A percentile compares a stretch with the other conserved stretches of the same genome.
phyloP scores from a whole-genome alignment of 1,140 invertebrate species.

The Periplaneta americana region DNA sequence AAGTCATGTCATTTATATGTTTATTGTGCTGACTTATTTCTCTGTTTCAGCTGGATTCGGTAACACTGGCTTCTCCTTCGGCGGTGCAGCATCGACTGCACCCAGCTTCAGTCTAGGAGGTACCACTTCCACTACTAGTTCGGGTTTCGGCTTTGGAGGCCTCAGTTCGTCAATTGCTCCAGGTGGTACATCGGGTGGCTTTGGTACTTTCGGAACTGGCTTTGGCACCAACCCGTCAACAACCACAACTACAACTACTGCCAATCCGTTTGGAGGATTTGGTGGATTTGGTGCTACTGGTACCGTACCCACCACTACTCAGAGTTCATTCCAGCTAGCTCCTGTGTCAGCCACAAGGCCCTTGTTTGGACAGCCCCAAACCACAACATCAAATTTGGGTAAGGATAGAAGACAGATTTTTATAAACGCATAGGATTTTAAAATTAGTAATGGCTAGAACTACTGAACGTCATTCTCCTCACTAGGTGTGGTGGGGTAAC shows the following conservation, averaged over 20 bases:
- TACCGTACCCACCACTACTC: slow-evolving; percentile 10
- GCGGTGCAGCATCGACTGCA: neutral
- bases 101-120: slow-evolving; percentile 5
- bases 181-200: slow-evolving; percentile 32
- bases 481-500: too few species aligned
- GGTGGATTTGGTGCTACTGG: slow-evolving; percentile 18
- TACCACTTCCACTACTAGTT: neutral
- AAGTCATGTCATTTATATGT: too few species aligned
- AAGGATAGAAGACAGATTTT: too few species aligned
- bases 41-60: slow-evolving; percentile 7
- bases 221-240: neutral
- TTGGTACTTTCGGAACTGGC: slow-evolving; percentile 42
- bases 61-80: neutral
- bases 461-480: too few species aligned
- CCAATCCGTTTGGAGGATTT: slow-evolving; percentile 21
- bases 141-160: slow-evolving; percentile 48
- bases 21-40: neutral
- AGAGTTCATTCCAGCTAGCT: slow-evolving; percentile 9
- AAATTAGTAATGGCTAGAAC: too few species aligned
- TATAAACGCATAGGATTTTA: too few species aligned
- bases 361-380: neutral
- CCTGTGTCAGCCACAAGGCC: neutral
- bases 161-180: slow-evolving; percentile 29
- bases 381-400: neutral
- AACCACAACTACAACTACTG: neutral